Evolutionary conservation across 2,113 vertebrate species (phyloP), one percentile per base, ranked within the genome.

Genomic region (Mystacornis crossleyi): DNA sequence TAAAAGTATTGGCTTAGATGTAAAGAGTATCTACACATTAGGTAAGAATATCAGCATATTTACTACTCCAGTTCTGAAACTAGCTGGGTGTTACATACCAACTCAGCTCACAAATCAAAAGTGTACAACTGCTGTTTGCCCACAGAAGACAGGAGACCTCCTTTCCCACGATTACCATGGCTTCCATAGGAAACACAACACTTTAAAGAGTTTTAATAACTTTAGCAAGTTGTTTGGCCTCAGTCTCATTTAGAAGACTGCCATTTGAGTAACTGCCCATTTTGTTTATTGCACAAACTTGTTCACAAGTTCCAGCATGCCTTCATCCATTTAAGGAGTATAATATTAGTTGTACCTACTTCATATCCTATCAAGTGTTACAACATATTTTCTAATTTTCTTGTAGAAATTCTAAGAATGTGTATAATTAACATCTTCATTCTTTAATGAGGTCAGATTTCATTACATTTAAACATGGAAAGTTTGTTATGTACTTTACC

Each of bases 231-330:
- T 45, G 53, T 8, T 1, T 73, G n/a, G 28, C 62, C 51, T 28
- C 67, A 34, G 14, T 36, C 38, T 31, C 51, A 51, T 36, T 61
- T 9, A 67, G 26, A 79, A 89, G 33, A 38, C 23, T 61, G 34
- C 12, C 28, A 60, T 28, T 65, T 86, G 82, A 93, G 1, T 50
- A 86, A 86, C 33, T 90, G 72, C 79, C 60, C 18, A 7, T 80
- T 90, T n/a, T 40, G 6, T 33, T 86, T 47, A 69, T 62, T 93
- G 82, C 50, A 92, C 64, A 77, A 88, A 77, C 71, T 61, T 12
- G 29, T 57, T 34, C 18, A 43, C 92, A 92, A 83, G 94, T 83
- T 88, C 54, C 81, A 93, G 82, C 90, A 73, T 12, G 94, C 50
- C 90, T 88, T 69, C 45, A 77, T 50, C 45, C 36, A 80, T 55